phyloP scores from a whole-genome alignment of 2,888 invertebrate genomes.

The Agriopis leucophaearia region DNA sequence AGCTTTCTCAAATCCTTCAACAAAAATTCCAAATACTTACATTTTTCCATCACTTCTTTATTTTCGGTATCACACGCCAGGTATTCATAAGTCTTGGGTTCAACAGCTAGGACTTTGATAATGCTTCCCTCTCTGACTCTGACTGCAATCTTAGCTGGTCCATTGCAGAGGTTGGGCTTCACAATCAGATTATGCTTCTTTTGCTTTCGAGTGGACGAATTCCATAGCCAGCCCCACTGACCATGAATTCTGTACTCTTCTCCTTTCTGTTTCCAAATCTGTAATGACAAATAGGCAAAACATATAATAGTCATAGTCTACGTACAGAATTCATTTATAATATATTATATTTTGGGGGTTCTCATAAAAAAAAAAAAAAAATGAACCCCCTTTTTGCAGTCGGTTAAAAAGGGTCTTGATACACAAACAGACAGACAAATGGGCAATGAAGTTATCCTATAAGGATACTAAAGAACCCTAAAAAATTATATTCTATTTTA shows the following conservation, averaged over 20 bases:
- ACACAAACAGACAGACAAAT: too few relatives aligned
- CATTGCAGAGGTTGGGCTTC: slow-evolving; percentile 76
- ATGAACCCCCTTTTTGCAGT: too few relatives aligned
- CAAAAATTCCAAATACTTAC: slow-evolving; percentile 69
- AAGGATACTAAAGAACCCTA: too few relatives aligned
- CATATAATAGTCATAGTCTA: not conserved
- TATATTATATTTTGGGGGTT: too few relatives aligned
- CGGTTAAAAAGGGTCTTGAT: too few relatives aligned
- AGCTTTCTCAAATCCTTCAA: too few relatives aligned
- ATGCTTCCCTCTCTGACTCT: slow-evolving; percentile 90
- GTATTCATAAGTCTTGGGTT: slow-evolving; percentile 92
- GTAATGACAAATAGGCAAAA: not conserved
- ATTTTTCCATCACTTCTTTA: slow-evolving; percentile 76
- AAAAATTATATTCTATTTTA: too few relatives aligned
- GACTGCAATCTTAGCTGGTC: slow-evolving; percentile 92
- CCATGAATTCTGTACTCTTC: slow-evolving; percentile 99
- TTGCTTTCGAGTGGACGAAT: slow-evolving; percentile 90
- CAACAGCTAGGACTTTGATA: slow-evolving; percentile 92
- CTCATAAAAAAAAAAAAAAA: too few relatives aligned
- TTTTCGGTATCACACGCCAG: slow-evolving; percentile 85
- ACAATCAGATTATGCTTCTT: slow-evolving; percentile 69
- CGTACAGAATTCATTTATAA: not conserved
- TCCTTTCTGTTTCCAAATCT: slow-evolving; percentile 98
- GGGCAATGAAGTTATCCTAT: too few relatives aligned
- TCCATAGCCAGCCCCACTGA: slow-evolving; percentile 99